phyloP scores from a whole-genome alignment of 2,113 vertebrate genomes.

The Micromys minutus region DNA sequence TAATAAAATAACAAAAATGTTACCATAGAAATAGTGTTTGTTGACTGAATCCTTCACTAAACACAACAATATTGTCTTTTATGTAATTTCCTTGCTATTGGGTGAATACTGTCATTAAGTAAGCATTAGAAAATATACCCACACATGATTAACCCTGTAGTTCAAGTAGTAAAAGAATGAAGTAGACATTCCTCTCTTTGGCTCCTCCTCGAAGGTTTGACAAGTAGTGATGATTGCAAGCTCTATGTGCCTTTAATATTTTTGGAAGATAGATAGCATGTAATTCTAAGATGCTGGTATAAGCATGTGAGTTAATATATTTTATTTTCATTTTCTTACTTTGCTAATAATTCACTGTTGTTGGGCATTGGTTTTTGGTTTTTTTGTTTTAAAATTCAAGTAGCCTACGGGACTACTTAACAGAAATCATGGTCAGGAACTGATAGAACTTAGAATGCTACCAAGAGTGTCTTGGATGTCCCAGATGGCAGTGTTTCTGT shows the following conservation, averaged over 20 bases:
- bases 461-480: not conserved
- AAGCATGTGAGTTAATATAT: not conserved
- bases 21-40: not conserved
- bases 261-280: not conserved
- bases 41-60: not conserved
- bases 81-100: not conserved
- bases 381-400: not conserved
- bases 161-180: not conserved
- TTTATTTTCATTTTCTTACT: not conserved
- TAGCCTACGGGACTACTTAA: not conserved
- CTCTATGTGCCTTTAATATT: not conserved
- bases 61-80: not conserved
- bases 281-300: not conserved
- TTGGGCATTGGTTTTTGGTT: not conserved
- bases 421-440: not conserved
- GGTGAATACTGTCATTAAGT: not conserved
- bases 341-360: not conserved
- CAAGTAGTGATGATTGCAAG: not conserved
- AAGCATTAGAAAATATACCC: not conserved
- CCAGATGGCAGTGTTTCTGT: not conserved
- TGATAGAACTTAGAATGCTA: not conserved
- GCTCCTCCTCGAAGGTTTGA: not conserved
- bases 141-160: not conserved
- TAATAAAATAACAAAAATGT: constrained; percentile 33
- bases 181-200: fast-evolving